Evolutionary conservation across 2,113 vertebrate genomes (phyloP).

Genomic region (Notothenia rossii): DNA sequence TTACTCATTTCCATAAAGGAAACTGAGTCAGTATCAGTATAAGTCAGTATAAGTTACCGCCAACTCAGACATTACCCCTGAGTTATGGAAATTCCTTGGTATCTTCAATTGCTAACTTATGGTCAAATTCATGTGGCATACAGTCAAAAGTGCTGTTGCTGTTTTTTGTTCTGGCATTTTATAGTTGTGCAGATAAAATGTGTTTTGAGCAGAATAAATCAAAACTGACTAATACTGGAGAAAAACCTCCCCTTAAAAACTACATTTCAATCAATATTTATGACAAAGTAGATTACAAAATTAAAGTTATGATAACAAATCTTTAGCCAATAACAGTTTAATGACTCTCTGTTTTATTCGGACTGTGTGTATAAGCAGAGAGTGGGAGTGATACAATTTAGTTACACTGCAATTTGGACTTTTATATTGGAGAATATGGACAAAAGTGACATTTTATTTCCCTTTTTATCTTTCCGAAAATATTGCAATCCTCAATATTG

Average conservation of each 20-base stretch:
- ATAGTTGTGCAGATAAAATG: background rate
- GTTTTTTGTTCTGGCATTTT: background rate
- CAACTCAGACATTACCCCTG: background rate
- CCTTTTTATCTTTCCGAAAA: too few species aligned
- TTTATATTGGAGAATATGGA: too few species aligned
- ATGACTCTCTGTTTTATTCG: background rate
- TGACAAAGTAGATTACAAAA: background rate
- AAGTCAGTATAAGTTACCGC: background rate
- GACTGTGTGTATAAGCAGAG: too few species aligned
- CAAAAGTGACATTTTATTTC: too few species aligned
- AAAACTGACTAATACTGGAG: too few species aligned
- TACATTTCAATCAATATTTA: background rate
- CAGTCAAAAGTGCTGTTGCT: background rate
- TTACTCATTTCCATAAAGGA: slow-evolving; percentile 55
- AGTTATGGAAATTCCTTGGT: background rate
- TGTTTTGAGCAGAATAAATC: too few species aligned
- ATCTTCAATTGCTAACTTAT: background rate
- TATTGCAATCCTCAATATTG: too few species aligned
- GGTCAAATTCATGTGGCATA: background rate
- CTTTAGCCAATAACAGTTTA: background rate
- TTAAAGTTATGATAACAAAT: background rate
- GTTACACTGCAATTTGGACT: too few species aligned
- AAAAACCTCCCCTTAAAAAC: background rate
- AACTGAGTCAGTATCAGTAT: slow-evolving; percentile 3
- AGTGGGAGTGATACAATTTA: too few species aligned